A percentile compares a stretch with the other conserved stretches of the same genome.
phyloP scores from a whole-genome alignment of 2,113 vertebrate genomes.

The Eretmochelys imbricata region DNA sequence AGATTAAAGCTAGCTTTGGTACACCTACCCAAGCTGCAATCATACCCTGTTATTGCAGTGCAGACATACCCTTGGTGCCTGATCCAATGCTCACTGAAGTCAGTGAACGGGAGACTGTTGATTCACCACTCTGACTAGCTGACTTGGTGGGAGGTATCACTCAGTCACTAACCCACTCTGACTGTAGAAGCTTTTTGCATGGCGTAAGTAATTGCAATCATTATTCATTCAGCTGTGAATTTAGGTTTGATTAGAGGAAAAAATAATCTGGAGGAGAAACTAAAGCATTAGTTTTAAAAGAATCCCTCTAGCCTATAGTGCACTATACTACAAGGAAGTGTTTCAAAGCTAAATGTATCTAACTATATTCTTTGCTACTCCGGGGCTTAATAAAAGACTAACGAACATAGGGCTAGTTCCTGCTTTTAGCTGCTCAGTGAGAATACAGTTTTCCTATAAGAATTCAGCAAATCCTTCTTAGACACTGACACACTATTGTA shows the following conservation, averaged over 20 bases:
- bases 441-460: not conserved
- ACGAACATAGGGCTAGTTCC: not conserved
- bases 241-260: constrained; percentile 43
- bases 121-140: not conserved
- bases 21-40: not conserved
- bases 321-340: not conserved
- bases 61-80: not conserved
- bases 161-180: not conserved
- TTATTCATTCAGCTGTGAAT: not conserved
- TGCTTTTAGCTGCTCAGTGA: not conserved
- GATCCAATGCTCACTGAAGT: not conserved
- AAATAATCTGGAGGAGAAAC: constrained; percentile 31
- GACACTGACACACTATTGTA: not conserved
- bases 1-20: not conserved
- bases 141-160: not conserved
- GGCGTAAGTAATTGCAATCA: not conserved
- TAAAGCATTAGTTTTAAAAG: not conserved
- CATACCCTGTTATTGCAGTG: not conserved
- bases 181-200: not conserved
- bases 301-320: not conserved
- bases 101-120: not conserved
- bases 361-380: not conserved
- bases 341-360: constrained; percentile 14
- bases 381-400: not conserved
- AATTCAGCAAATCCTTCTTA: constrained; percentile 11